phyloP scores from a whole-genome alignment of 2,113 vertebrate genomes.

The Sapayoa aenigma region DNA sequence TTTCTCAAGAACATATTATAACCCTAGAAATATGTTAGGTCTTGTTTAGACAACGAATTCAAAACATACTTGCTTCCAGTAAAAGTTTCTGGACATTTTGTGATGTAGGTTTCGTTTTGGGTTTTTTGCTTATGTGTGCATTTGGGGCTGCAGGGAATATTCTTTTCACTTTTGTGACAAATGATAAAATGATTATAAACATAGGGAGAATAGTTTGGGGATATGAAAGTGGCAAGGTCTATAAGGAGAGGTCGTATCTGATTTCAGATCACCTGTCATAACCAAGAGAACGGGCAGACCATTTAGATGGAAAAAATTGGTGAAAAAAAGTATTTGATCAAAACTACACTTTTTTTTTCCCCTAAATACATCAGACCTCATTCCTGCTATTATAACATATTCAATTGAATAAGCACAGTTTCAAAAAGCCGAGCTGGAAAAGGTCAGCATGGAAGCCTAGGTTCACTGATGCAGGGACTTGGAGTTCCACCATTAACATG shows the following conservation, averaged over 20 bases:
- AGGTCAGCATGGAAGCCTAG: background rate
- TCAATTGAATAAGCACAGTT: background rate
- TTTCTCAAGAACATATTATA: background rate
- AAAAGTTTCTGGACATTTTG: background rate
- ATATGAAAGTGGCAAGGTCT: background rate
- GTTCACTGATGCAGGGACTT: background rate
- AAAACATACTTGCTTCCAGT: background rate
- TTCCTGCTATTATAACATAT: background rate
- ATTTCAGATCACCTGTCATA: background rate
- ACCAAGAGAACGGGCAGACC: background rate
- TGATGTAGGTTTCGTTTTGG: background rate
- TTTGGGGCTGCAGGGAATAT: background rate
- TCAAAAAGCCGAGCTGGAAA: background rate
- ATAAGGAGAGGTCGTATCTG: background rate
- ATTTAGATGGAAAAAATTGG: background rate
- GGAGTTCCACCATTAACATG: fast-evolving
- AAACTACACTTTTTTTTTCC: background rate
- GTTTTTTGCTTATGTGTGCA: background rate
- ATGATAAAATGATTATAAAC: background rate
- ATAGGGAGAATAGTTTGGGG: background rate
- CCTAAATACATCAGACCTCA: background rate
- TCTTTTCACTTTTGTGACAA: background rate
- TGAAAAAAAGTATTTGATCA: background rate
- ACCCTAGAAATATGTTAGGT: background rate
- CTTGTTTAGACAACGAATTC: background rate